Evolutionary conservation across 2,113 vertebrate genomes (phyloP).

Genomic region (Melanerpes formicivorus): DNA sequence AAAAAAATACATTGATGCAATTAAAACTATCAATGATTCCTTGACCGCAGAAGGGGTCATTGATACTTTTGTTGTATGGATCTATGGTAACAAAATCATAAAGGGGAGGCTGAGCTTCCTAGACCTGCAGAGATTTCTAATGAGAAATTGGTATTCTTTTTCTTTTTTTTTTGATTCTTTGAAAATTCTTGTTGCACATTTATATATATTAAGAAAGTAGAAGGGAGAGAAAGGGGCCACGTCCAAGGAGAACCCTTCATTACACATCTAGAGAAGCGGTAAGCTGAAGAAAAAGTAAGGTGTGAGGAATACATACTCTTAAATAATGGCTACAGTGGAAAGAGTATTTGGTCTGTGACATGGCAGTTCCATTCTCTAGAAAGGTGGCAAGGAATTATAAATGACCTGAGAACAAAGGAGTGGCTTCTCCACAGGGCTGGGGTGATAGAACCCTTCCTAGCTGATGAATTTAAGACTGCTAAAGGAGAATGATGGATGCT

Average conservation of each 20-base stretch:
- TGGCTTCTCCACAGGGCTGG: not conserved
- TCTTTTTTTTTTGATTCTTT: not conserved
- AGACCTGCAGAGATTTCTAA: not conserved
- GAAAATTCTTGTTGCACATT: not conserved
- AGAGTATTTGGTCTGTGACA: not conserved
- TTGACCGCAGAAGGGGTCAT: not conserved
- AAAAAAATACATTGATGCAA: not conserved
- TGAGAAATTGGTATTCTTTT: not conserved
- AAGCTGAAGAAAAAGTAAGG: not conserved
- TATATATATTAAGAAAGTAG: not conserved
- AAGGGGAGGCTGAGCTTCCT: not conserved
- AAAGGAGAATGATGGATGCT: not conserved
- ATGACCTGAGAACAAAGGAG: not conserved
- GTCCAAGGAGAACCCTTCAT: not conserved
- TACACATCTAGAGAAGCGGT: not conserved
- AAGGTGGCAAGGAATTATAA: not conserved
- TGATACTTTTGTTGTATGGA: accelerated
- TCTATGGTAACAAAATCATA: not conserved
- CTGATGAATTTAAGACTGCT: not conserved
- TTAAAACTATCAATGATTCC: not conserved
- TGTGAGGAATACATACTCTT: not conserved
- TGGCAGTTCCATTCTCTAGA: not conserved
- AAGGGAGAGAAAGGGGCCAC: not conserved
- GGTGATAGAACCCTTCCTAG: not conserved
- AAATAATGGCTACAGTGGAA: not conserved